Evolutionary conservation across 2,888 invertebrate species (phyloP), one percentile per base, ranked within the genome.

Genomic region (Dryobota labecula): DNA sequence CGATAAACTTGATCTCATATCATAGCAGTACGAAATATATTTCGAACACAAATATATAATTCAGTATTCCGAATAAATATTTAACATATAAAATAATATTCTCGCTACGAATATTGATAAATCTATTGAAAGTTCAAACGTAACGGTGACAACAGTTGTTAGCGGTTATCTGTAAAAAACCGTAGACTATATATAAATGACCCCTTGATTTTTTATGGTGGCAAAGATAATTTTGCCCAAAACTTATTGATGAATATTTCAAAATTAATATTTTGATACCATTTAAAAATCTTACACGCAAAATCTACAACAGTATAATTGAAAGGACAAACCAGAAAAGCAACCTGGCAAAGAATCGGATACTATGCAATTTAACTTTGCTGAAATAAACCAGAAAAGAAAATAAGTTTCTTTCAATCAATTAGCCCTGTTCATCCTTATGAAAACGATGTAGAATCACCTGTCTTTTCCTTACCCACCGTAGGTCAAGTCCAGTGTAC

Each of bases 61-160:
- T 41, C 41, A 49, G 62, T 47, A 33, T 43, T 73, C 8, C 20
- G 41, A 49, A 73, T 60, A 60, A 62, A 69, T 63, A 49, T 56
- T 43, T 62, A 58, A 47, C 13, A 63, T 49, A 72, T n/a, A 58
- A 63, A 67, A 66, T 60, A 61, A 66, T 51, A 62, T 47, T 30
- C 4, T 57, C n/a, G 51, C 33, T 49, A 38, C 63, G 49, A 65
- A 71, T 65, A 73, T 56, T 80, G 47, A 61, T 68, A 81, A 71
- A 77, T 53, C 47, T 60, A 30, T 45, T 30, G 6, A 77, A 76
- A 73, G 68, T 80, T 80, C 60, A 80, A 80, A 77, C 62, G 58
- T 80, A 80, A 81, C 82, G 78, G 82, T 78, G 85, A 80, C 84
- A 83, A 51, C 66, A 73, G 78, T 57, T 33, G 51, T 51, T 33